Evolutionary conservation across 2,113 vertebrate genomes (phyloP).

Genomic region (Engraulis encrasicolus): DNA sequence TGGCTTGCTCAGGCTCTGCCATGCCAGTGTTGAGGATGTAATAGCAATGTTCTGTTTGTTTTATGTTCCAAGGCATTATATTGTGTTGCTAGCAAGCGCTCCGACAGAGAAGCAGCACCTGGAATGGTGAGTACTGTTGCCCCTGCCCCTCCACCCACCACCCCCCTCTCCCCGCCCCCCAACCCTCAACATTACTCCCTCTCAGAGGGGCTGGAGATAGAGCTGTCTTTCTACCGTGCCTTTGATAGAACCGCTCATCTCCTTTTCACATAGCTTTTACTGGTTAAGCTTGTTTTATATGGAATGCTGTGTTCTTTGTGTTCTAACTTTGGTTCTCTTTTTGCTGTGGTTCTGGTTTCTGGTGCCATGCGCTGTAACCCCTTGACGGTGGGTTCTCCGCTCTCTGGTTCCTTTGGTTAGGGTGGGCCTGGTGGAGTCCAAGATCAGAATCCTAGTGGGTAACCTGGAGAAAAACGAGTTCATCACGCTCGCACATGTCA

Average conservation of each 20-base stretch:
- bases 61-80: constrained; percentile 92
- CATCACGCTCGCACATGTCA: constrained; percentile 85
- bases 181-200: background rate
- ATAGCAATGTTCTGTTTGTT: constrained; percentile 67
- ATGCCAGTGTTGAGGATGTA: constrained; percentile 62
- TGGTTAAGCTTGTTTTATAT: background rate
- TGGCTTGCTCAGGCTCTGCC: constrained; percentile 28
- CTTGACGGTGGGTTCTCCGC: too few relatives aligned
- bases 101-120: constrained; percentile 86
- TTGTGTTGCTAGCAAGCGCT: constrained; percentile 88
- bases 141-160: background rate
- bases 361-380: too few relatives aligned
- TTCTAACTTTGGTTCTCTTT: background rate
- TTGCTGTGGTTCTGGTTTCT: background rate
- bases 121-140: constrained; percentile 84
- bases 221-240: constrained; percentile 23
- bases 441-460: constrained; percentile 89
- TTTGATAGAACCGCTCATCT: background rate
- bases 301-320: background rate
- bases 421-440: constrained; percentile 90
- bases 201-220: constrained; percentile 24
- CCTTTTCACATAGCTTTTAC: background rate
- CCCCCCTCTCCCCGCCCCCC: background rate
- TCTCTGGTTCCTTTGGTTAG: constrained; percentile 60
- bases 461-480: constrained; percentile 87